phyloP scores from a whole-genome alignment of 2,113 vertebrate genomes.

The Paralichthys olivaceus region DNA sequence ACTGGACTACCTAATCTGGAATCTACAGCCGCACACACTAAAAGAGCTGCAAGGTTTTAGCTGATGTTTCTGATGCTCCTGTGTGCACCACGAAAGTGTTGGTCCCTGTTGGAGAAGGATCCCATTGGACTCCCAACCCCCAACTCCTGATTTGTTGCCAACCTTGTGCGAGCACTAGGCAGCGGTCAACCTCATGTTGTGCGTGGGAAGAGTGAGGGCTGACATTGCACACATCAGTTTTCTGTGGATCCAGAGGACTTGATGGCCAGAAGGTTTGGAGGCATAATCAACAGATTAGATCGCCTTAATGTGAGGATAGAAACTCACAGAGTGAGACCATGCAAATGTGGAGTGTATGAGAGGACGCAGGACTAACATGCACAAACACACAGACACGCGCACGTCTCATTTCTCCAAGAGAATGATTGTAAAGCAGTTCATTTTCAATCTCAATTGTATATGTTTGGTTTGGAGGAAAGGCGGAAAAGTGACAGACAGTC shows the following conservation, averaged over 20 bases:
- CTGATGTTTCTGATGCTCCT: constrained; percentile 16
- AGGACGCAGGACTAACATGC: constrained; percentile 22
- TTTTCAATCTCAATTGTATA: constrained; percentile 68
- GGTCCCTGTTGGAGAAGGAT: constrained; percentile 6
- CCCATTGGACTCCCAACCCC: constrained; percentile 6
- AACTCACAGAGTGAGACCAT: constrained; percentile 16
- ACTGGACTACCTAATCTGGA: constrained; percentile 42
- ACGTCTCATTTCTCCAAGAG: constrained; percentile 25
- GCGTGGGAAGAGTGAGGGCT: background rate
- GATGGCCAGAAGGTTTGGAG: background rate
- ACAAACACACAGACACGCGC: background rate
- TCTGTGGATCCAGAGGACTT: constrained; percentile 26
- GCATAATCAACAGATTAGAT: constrained; percentile 8
- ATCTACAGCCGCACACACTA: constrained; percentile 17
- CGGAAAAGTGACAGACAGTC: background rate
- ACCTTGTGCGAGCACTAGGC: background rate
- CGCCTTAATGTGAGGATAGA: constrained; percentile 38
- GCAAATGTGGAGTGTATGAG: constrained; percentile 38
- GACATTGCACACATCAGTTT: background rate
- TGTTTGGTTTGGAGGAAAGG: constrained; percentile 48
- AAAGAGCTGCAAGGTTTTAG: constrained; percentile 17
- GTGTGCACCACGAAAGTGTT: background rate
- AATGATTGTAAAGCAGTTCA: constrained; percentile 72
- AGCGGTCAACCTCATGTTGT: background rate
- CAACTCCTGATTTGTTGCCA: constrained; percentile 18